These are phyloP conservation scores for Todiramphus saurophagus DNA, from an alignment of 2,113 vertebrate genomes.

Conservation along the genomic window DNA sequence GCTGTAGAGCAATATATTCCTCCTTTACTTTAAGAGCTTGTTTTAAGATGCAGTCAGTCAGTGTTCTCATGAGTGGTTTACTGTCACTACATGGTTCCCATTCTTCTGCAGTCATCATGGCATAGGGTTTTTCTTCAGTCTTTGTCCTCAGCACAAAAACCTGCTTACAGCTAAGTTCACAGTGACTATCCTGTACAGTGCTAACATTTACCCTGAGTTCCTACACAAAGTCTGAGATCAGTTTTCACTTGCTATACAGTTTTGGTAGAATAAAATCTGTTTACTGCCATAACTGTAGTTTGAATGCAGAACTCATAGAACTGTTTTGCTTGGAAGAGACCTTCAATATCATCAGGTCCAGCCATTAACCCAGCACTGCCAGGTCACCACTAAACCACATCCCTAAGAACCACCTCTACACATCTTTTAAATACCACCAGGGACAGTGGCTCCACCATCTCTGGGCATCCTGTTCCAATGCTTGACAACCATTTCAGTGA, in stretches of 20 bases:
- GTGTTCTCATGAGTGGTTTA: not conserved
- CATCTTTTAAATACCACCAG: too few species aligned
- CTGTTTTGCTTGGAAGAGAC: too few species aligned
- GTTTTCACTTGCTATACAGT: not conserved
- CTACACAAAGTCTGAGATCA: not conserved
- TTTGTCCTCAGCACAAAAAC: not conserved
- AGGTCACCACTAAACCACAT: too few species aligned
- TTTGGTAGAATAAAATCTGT: not conserved
- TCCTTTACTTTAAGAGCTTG: not conserved
- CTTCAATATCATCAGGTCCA: too few species aligned
- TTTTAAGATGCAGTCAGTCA: not conserved
- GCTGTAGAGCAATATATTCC: not conserved
- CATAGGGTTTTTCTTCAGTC: not conserved
- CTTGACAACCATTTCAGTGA: too few species aligned
- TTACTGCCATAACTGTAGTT: not conserved
- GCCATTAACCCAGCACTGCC: too few species aligned
- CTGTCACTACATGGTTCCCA: not conserved
- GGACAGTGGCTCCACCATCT: too few species aligned
- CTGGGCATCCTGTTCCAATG: too few species aligned
- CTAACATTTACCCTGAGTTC: not conserved
- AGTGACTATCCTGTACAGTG: not conserved
- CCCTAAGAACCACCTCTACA: too few species aligned
- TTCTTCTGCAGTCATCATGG: not conserved
- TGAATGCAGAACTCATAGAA: not conserved
- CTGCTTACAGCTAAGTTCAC: not conserved